Base-by-base conservation (phyloP, 2,797 vertebrate genomes). In the Podarcis lilfordi region DNA sequence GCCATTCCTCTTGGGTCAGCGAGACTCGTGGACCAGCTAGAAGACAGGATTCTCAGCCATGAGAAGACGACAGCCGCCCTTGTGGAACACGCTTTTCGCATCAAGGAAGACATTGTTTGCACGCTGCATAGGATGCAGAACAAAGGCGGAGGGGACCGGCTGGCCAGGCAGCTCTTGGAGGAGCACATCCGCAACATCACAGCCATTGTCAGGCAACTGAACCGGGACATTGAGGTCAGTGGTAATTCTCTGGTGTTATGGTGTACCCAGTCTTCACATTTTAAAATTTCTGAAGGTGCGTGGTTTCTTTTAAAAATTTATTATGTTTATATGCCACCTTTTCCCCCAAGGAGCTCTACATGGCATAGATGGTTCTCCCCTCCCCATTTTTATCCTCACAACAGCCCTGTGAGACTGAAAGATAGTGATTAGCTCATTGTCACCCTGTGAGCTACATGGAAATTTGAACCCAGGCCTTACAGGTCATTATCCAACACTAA, bases 181-280 rank as follows among this genome's bases (percentile, higher is more conserved):
- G 97, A 97, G 13, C 97, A 97, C 50, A 97, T 97, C 96, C 94
- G 96, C 85, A 97, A 97, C 94, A 97, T 97, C 45, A 97, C 97
- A 0, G 96, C 96, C 43, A 97, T 97, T 3, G 97, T 97, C 87
- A 95, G 96, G 89, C 97, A 97, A 68, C 95, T 97, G 4, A 97
- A 97, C 23, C 95, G 97, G 68, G 97, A 97, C 90, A 97, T 97
- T 0, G 97, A 97, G 97, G 96, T 96, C 93, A 80, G 96, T 40
- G 1, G 72, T 3, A 82, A 66, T 59, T 23, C 59, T 1, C 32
- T 61, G 82, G 6, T 66, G n/a, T 17, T 29, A 3, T 69, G 23
- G 8, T 69, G 25, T 55, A 15, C 10, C 27, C 29, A 69, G 68
- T n/a, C 17, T 64, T 64, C 19, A 64, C 61, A 64, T 64, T 19